Percentiles rank a stretch among this genome's conserved stretches.
phyloP scores from a whole-genome alignment of 1,140 invertebrate species.

The Drosophila lini region DNA sequence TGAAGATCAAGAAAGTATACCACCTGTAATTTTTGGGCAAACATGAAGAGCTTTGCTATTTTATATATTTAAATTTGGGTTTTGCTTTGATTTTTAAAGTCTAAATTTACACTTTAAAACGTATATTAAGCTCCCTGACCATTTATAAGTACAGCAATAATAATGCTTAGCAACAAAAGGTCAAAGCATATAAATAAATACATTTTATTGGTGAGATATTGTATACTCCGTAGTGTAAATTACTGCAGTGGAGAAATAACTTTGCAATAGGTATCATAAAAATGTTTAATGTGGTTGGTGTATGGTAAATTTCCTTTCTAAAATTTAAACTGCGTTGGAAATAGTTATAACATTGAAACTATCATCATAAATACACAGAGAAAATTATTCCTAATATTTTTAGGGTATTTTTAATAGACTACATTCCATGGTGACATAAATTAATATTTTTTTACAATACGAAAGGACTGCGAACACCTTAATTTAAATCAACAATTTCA shows the following conservation, averaged over 20 bases:
- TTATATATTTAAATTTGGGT: neutral
- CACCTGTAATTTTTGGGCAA: neutral
- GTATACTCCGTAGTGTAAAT: neutral
- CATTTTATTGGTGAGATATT: neutral
- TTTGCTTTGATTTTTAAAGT: neutral
- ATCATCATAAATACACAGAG: too few species aligned
- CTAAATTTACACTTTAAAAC: neutral
- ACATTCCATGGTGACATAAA: too few species aligned
- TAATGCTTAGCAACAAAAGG: neutral
- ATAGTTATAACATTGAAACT: neutral
- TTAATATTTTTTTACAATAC: neutral
- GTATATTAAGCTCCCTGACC: neutral
- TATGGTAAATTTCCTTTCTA: neutral
- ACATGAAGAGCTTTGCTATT: neutral
- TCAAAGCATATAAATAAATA: neutral
- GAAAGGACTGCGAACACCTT: slow-evolving; percentile 1
- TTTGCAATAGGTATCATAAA: neutral
- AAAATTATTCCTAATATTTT: too few species aligned
- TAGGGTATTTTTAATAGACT: too few species aligned
- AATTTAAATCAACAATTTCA: slow-evolving; percentile 47
- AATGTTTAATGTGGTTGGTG: neutral
- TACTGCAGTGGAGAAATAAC: neutral
- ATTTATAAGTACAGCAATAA: neutral
- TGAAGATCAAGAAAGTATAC: neutral
- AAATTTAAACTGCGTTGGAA: too few species aligned